These are phyloP conservation scores for Aegithalos caudatus DNA, from an alignment of 2,113 vertebrate species.

Conservation along the genomic window DNA sequence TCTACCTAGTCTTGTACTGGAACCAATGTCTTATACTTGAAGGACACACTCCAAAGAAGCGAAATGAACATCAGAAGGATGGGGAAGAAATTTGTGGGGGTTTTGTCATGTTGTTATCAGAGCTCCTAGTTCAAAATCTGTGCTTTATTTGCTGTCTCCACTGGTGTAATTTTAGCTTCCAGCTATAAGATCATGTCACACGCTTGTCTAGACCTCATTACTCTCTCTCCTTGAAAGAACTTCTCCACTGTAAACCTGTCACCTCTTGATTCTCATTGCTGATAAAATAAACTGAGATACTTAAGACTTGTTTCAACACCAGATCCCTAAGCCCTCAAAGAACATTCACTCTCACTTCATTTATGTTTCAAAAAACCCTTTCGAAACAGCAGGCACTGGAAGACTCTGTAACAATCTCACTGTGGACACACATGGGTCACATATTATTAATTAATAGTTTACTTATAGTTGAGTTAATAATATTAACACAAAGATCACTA, in stretches of 20 bases:
- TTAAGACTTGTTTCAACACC: background rate
- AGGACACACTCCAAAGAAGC: background rate
- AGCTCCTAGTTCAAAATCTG: background rate
- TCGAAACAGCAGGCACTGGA: background rate
- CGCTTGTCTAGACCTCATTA: constrained; percentile 1
- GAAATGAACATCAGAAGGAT: background rate
- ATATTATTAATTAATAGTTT: background rate
- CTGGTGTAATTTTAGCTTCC: constrained; percentile 22
- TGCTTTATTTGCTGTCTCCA: background rate
- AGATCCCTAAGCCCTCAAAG: background rate
- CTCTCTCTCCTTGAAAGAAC: constrained; percentile 8
- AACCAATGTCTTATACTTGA: background rate
- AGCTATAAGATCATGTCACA: constrained; percentile 16
- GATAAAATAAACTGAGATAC: constrained; percentile 24
- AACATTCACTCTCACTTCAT: background rate
- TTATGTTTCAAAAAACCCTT: background rate
- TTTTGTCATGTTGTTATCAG: background rate
- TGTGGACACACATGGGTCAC: background rate
- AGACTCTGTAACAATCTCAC: background rate
- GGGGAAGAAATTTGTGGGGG: background rate
- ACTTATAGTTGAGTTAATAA: background rate
- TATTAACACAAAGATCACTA: background rate
- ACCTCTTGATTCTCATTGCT: constrained; percentile 28
- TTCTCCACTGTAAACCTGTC: constrained; percentile 8
- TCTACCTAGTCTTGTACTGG: background rate